phyloP scores from a whole-genome alignment of 2,888 invertebrate species.

The Stratiomys singularior region DNA sequence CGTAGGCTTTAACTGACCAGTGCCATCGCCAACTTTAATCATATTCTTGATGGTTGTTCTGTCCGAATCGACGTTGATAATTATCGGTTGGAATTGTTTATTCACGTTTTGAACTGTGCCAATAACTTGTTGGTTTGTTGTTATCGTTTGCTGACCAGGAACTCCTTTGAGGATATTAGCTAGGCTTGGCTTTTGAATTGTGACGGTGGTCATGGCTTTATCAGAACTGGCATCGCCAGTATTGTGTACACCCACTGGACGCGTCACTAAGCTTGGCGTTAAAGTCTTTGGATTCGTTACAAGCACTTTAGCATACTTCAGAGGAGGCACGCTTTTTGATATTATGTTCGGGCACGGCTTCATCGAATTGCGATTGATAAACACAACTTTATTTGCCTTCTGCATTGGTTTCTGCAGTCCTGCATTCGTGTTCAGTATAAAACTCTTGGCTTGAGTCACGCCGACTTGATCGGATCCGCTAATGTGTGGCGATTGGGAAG shows the following conservation, averaged over 20 bases:
- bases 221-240: not conserved
- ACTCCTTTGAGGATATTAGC: constrained; percentile 33
- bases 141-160: not conserved
- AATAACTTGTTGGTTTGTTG: not conserved
- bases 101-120: constrained; percentile 16
- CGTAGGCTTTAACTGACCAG: constrained; percentile 53
- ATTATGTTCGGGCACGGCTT: constrained; percentile 61
- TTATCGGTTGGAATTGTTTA: constrained; percentile 52
- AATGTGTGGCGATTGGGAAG: constrained; percentile 34
- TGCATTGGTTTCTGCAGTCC: constrained; percentile 52
- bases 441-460: constrained; percentile 19
- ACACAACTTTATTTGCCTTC: constrained; percentile 62
- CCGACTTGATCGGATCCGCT: not conserved
- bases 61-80: constrained; percentile 53
- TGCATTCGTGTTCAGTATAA: constrained; percentile 54
- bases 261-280: constrained; percentile 49
- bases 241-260: constrained; percentile 35
- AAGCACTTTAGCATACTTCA: constrained; percentile 59
- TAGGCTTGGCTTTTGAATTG: constrained; percentile 45
- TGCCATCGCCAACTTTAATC: constrained; percentile 49
- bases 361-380: constrained; percentile 63
- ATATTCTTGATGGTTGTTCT: constrained; percentile 51
- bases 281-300: constrained; percentile 58
- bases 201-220: constrained; percentile 38
- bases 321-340: constrained; percentile 56